Conservation (phyloP, 2,113 vertebrate species). For the Antechinus stuartii region DNA sequence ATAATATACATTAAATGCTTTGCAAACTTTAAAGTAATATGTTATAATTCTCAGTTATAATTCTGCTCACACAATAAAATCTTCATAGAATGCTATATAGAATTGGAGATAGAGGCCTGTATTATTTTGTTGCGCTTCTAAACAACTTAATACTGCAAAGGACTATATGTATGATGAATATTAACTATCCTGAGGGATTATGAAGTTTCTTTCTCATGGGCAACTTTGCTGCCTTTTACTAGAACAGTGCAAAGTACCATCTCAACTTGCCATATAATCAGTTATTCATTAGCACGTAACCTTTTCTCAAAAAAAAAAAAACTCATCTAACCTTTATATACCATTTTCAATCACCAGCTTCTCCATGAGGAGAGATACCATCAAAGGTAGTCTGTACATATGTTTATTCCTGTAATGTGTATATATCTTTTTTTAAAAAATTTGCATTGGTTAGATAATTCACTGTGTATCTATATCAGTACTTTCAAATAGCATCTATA, state of each 20-base stretch:
- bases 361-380: too few relatives aligned
- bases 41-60: not conserved
- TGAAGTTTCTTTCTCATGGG: not conserved
- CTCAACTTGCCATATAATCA: not conserved
- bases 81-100: not conserved
- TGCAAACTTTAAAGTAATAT: not conserved
- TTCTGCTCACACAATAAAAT: not conserved
- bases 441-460: too few relatives aligned
- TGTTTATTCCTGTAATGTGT: too few relatives aligned
- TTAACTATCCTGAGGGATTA: not conserved
- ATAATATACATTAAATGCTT: not conserved
- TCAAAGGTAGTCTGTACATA: too few relatives aligned
- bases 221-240: not conserved
- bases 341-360: not conserved
- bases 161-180: not conserved
- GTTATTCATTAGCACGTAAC: not conserved
- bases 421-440: too few relatives aligned
- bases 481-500: too few relatives aligned
- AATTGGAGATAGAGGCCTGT: not conserved
- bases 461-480: too few relatives aligned
- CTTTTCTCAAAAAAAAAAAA: not conserved
- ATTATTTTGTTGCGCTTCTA: not conserved
- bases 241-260: not conserved
- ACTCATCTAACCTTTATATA: not conserved
- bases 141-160: not conserved